A percentile compares a stretch with the other conserved stretches of the same genome.
These are phyloP conservation scores for Ostrea denselamellosa DNA, from an alignment of 1,140 invertebrate genomes.

Conservation along the genomic window DNA sequence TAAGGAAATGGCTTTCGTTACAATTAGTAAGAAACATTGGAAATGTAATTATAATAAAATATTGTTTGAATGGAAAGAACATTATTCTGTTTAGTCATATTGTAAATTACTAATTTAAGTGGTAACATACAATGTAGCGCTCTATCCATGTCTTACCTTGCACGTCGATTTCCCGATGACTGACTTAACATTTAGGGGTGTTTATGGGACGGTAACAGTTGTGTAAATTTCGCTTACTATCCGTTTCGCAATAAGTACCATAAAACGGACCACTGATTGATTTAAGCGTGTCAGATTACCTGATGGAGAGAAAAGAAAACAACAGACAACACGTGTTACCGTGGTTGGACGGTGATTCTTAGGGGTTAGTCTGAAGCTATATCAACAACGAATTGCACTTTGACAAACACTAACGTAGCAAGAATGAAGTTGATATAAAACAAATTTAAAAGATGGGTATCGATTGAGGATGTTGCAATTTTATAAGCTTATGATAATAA, in stretches of 20 bases:
- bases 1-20: too few species aligned
- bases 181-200: not conserved
- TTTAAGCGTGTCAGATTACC: constrained; percentile 10
- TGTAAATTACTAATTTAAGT: too few species aligned
- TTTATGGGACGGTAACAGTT: constrained; percentile 33
- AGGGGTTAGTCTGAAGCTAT: not conserved
- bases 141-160: not conserved
- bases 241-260: constrained; percentile 10
- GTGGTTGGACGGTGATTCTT: not conserved
- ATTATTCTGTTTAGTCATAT: too few species aligned
- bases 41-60: too few species aligned
- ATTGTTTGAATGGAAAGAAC: too few species aligned
- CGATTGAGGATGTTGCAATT: not conserved
- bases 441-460: not conserved
- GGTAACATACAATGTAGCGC: too few species aligned
- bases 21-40: too few species aligned
- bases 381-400: not conserved
- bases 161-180: not conserved
- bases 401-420: not conserved
- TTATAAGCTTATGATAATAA: too few species aligned
- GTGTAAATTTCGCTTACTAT: constrained; percentile 27
- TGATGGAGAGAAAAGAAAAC: not conserved
- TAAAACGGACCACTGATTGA: constrained; percentile 18
- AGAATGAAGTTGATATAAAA: not conserved
- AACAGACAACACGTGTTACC: not conserved